phyloP scores from a whole-genome alignment of 2,888 invertebrate genomes.

The Epistrophe grossulariae region DNA sequence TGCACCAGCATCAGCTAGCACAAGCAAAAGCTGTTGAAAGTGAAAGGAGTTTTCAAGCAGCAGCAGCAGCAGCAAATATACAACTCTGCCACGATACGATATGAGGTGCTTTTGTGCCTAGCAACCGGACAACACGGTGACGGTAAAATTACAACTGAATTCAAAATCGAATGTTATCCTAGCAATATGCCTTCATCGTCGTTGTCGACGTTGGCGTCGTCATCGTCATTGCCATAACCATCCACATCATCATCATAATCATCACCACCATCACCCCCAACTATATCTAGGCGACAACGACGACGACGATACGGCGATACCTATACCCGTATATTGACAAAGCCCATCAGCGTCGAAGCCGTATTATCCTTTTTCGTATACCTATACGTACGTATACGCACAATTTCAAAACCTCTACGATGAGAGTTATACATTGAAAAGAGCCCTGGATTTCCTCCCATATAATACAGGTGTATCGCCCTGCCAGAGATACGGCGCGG shows the following conservation, averaged over 20 bases:
- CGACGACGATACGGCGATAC: constrained; percentile 41
- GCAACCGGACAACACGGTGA: constrained; percentile 83
- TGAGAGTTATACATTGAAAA: constrained; percentile 22
- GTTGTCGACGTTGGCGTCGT: constrained; percentile 57
- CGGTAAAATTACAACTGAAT: constrained; percentile 85
- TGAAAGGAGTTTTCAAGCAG: constrained; percentile 77
- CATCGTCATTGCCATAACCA: constrained; percentile 52
- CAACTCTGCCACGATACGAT: constrained; percentile 57
- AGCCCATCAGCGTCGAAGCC: constrained; percentile 32
- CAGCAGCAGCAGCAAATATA: constrained; percentile 1
- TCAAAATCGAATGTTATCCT: constrained; percentile 84
- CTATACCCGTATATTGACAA: constrained; percentile 40
- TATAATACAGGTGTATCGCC: constrained; percentile 61
- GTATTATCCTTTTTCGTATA: constrained; percentile 56
- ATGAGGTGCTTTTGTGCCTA: constrained; percentile 79
- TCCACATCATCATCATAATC: neutral
- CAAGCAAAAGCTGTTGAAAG: constrained; percentile 72
- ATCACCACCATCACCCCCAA: constrained; percentile 35
- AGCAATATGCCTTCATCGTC: constrained; percentile 83
- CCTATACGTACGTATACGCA: constrained; percentile 45
- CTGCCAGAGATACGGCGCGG: constrained; percentile 17
- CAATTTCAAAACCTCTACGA: constrained; percentile 29
- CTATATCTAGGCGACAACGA: constrained; percentile 50
- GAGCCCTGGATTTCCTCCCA: constrained; percentile 42
- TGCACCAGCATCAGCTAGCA: constrained; percentile 52